These are phyloP conservation scores for Connochaetes taurinus DNA, from an alignment of 2,113 vertebrate genomes.

Conservation along the genomic window DNA sequence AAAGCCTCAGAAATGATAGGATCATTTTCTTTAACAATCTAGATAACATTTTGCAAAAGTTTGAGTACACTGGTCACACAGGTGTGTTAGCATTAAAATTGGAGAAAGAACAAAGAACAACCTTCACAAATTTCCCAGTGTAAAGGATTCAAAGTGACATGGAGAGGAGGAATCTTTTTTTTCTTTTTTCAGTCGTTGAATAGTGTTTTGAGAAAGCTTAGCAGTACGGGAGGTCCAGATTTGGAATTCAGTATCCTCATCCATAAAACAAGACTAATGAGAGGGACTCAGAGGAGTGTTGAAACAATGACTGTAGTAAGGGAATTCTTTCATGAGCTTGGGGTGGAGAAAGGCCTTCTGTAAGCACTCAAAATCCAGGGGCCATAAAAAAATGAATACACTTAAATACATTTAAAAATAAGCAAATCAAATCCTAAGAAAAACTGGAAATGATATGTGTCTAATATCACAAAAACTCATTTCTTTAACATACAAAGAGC, in stretches of 20 bases:
- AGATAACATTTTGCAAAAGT: neutral
- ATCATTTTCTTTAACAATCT: neutral
- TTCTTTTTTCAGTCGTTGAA: neutral
- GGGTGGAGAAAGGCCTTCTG: neutral
- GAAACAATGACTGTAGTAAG: neutral
- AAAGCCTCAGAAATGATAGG: neutral
- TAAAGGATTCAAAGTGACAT: neutral
- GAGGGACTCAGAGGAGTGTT: neutral
- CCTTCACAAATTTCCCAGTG: neutral
- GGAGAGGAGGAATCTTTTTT: neutral
- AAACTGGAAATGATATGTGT: neutral
- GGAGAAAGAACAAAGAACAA: neutral
- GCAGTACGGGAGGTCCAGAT: neutral
- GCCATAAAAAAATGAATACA: neutral
- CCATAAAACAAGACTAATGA: neutral
- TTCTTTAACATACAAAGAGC: slow-evolving; percentile 25
- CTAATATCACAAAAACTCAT: neutral
- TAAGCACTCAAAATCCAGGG: neutral
- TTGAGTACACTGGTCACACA: neutral
- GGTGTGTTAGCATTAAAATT: neutral
- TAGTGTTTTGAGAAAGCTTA: neutral
- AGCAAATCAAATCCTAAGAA: neutral
- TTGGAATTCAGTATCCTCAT: neutral
- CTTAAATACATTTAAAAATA: neutral
- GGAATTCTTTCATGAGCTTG: neutral